Conservation (phyloP, 2,113 vertebrate genomes). For the Lichenostomus cassidix region DNA sequence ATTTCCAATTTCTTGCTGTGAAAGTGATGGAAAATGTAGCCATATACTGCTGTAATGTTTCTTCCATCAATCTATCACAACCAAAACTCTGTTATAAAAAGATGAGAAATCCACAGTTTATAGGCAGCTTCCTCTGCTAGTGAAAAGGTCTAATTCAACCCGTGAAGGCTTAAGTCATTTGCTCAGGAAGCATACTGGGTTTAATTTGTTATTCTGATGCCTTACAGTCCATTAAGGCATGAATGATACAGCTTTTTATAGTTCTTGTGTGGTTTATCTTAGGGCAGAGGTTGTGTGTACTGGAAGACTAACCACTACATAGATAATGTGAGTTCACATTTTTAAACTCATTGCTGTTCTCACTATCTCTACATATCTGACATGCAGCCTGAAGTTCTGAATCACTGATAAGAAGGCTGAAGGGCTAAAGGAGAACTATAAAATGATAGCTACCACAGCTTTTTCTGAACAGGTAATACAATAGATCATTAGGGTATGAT, state of each 20-base stretch:
- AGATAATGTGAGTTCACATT: background rate
- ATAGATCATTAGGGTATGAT: background rate
- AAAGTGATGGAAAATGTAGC: background rate
- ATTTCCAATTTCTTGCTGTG: background rate
- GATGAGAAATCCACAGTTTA: background rate
- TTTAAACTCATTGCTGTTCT: background rate
- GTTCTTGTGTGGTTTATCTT: background rate
- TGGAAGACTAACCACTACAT: background rate
- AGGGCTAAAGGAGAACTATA: background rate
- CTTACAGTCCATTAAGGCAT: background rate
- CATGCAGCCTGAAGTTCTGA: background rate
- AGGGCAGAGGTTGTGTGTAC: background rate
- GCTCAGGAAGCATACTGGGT: background rate
- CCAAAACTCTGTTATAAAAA: background rate
- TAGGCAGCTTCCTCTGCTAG: background rate
- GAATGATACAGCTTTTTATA: background rate
- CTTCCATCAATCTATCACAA: background rate
- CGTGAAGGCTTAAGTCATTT: background rate
- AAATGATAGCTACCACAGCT: background rate
- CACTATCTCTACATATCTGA: background rate
- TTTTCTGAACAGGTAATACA: background rate
- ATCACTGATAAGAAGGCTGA: background rate
- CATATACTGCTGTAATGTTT: background rate
- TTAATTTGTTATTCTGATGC: background rate
- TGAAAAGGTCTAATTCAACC: background rate